Evolutionary conservation across 2,888 invertebrate species (phyloP), one percentile per base, ranked within the genome.

Genomic region (Archips xylosteana): DNA sequence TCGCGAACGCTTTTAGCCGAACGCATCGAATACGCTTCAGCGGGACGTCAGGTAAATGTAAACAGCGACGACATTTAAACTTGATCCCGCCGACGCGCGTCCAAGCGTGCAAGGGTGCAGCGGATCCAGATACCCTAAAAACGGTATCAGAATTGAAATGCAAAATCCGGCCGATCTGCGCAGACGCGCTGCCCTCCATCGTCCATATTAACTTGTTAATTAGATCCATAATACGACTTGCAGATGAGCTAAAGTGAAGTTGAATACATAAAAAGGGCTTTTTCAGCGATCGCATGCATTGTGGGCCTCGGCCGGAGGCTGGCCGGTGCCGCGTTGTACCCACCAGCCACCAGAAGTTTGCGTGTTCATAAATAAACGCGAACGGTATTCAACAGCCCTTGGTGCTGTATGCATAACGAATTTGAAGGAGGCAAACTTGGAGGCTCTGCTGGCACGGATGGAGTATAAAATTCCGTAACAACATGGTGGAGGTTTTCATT

Each of bases 151-250:
- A 77, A 76, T 76, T 75, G 80, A 80, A 80, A 79, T 76, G 76
- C 77, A 63, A 76, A 75, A 76, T 75, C 75, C 66, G 23, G 69
- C 76, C 75, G 80, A 80, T 78, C 88, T 87, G 94, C 94, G 93
- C 93, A 92, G 92, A 87, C 94, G 94, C 94, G 94, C 87, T 85
- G 85, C 95, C 95, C 95, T 96, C 95, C 96, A 96, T 96, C 96
- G 95, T 96, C 97, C 96, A 96, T 97, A 97, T 97, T 96, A 97
- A 97, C 97, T 97, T 97, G 97, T 97, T 97, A 97, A 97, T 97
- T 97, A 97, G 97, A 96, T 96, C 96, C 96, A 96, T 96, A 96
- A 97, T 97, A 96, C 96, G 97, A 97, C 97, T 97, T 97, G 97
- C 97, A 97, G 97, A 97, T 97, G 97, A 97, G 96, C 94, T 93